Conservation (phyloP, 2,888 invertebrate genomes). For the Drosophila austrosaltans region DNA sequence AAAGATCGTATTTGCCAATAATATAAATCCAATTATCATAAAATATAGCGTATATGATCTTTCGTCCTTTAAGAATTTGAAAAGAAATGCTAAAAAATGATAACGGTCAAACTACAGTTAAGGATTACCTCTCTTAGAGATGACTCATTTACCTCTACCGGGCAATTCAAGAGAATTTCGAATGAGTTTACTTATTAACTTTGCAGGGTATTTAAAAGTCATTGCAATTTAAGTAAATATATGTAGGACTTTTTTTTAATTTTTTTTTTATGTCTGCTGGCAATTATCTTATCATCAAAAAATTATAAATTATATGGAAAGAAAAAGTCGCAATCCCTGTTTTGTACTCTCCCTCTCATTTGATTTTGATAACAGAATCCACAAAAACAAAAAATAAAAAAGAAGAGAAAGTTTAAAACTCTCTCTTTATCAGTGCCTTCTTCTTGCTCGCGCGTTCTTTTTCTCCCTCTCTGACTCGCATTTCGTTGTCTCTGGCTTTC, state of each 20-base stretch:
- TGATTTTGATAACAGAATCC: constrained; percentile 1
- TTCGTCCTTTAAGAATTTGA: too few species aligned
- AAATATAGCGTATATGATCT: too few species aligned
- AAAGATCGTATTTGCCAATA: too few species aligned
- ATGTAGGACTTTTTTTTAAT: neutral
- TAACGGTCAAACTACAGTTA: too few species aligned
- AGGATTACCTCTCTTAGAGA: too few species aligned
- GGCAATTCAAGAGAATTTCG: too few species aligned
- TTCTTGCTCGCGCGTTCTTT: neutral
- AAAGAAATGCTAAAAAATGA: too few species aligned
- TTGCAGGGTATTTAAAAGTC: neutral
- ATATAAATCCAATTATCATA: too few species aligned
- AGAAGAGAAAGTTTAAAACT: constrained; percentile 14
- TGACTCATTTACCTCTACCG: too few species aligned
- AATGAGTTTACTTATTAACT: neutral
- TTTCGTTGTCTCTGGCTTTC: constrained; percentile 4
- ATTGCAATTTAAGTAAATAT: neutral
- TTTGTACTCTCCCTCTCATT: neutral
- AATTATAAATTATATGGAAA: neutral
- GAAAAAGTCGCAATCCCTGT: neutral
- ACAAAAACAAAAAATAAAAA: constrained; percentile 11
- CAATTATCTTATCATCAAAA: constrained; percentile 4
- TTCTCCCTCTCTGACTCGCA: neutral
- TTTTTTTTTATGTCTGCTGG: neutral
- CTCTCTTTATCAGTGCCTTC: neutral